Base-by-base conservation (phyloP, 2,888 invertebrate genomes). In the Melipona bicolor region DNA sequence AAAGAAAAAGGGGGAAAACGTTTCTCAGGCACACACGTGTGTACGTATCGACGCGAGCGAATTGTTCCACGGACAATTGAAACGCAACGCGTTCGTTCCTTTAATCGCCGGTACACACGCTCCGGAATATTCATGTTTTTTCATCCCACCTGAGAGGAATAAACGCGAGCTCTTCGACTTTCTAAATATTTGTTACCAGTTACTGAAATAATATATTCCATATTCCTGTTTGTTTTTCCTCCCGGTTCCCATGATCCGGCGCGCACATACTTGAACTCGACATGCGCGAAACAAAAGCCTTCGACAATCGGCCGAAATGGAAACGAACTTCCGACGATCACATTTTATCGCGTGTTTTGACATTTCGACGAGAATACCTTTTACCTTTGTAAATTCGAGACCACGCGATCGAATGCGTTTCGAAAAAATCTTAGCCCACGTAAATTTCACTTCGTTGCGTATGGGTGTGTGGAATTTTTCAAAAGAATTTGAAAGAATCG, bases 101-200 rank as follows among this genome's bases (percentile, higher is more conserved):
- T 49, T 67, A 65, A 77, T 72, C 73, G 43, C 61, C 27, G 27
- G 50, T 61, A 56, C 72, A 56, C 65, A 56, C 65, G 50, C 43
- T 32, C 56, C 32, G 50, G 65, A 72, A 77, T 79, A 82, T 85
- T 73, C 87, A 62, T 81, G 71, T 54, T 36, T 27, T 27, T 27
- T 27, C 27, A 27, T 27, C 27, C 27, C 27, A 27, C 27, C 27
- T 27, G 64, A 15, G 50, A 56, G 69, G 78, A 75, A 9, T 50
- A 50, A 9, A 43, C 11, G 43, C 17, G 54, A 15, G 19, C 65
- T 52, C 32, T 13, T 61, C 73, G 17, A 75, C 88, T 82, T 88
- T 78, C 82, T 75, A 82, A 85, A 65, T 54, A 56, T 61, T 61
- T 61, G 49, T 64, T 17, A 24, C n/a, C 36, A 43, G 17, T 54